A percentile compares a stretch with the other conserved stretches of the same genome.
Evolutionary conservation across 2,113 vertebrate species (phyloP).

Genomic region (Phoxinus phoxinus): DNA sequence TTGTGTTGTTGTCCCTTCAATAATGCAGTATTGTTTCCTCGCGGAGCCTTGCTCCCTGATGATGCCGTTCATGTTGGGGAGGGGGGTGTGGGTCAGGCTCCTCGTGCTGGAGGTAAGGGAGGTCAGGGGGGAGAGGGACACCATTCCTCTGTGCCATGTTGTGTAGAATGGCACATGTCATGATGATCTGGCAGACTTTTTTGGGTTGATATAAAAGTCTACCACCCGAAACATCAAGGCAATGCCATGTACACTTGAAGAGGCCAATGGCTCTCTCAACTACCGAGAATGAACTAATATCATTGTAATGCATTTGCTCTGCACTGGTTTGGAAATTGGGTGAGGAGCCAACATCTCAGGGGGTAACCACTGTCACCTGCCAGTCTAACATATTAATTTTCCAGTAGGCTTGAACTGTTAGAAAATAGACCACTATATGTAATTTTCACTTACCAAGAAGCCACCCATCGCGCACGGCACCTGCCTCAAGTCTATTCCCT

Average conservation of each 20-base stretch:
- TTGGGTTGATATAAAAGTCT: background rate
- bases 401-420: background rate
- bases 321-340: background rate
- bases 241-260: background rate
- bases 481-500: too few relatives aligned
- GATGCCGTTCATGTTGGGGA: background rate
- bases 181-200: constrained; percentile 25
- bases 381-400: background rate
- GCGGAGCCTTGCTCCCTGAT: background rate
- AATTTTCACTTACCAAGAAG: too few relatives aligned
- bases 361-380: background rate
- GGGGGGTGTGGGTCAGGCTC: background rate
- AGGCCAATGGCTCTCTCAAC: background rate
- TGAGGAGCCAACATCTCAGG: background rate
- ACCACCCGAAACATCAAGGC: constrained; percentile 1
- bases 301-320: background rate
- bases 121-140: background rate
- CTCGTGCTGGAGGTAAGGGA: background rate
- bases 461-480: too few relatives aligned
- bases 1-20: background rate
- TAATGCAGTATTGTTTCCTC: background rate
- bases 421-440: too few relatives aligned
- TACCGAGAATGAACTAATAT: background rate
- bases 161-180: background rate
- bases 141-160: constrained; percentile 35